These are phyloP conservation scores for Falco peregrinus DNA, from an alignment of 2,797 vertebrate genomes.

Conservation along the genomic window DNA sequence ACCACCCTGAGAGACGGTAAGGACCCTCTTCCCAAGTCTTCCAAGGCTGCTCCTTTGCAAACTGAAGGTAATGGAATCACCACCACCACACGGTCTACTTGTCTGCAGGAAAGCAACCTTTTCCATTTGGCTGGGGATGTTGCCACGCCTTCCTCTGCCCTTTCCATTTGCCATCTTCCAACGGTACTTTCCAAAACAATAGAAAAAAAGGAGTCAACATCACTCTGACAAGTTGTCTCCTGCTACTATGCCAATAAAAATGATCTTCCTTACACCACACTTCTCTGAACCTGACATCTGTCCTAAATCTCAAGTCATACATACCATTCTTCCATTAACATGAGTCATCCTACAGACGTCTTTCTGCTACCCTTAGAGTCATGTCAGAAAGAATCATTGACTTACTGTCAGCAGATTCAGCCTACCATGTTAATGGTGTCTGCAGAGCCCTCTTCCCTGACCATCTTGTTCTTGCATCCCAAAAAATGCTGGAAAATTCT, in stretches of 20 bases:
- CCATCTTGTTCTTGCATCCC: not conserved
- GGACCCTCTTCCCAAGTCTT: not conserved
- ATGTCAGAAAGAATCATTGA: conserved; percentile 69
- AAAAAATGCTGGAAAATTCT: conserved; percentile 29
- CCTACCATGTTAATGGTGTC: conserved; percentile 59
- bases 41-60: not conserved
- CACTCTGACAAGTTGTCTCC: conserved; percentile 59
- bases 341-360: conserved; percentile 41
- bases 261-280: conserved; percentile 37
- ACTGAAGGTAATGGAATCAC: not conserved
- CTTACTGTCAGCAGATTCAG: conserved; percentile 62
- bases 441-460: conserved; percentile 24
- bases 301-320: conserved; percentile 56
- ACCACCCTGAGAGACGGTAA: not conserved
- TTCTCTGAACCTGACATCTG: conserved; percentile 62
- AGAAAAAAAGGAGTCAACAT: conserved; percentile 31
- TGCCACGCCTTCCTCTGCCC: not conserved
- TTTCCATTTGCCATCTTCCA: conserved; percentile 35
- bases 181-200: conserved; percentile 29
- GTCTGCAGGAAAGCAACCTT: not conserved
- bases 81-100: not conserved
- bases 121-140: not conserved
- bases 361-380: conserved; percentile 41
- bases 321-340: conserved; percentile 58
- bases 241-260: conserved; percentile 52